Percentiles rank a stretch among this genome's conserved stretches.
phyloP scores from a whole-genome alignment of 2,888 invertebrate species.

The Drosophila melanosoma region DNA sequence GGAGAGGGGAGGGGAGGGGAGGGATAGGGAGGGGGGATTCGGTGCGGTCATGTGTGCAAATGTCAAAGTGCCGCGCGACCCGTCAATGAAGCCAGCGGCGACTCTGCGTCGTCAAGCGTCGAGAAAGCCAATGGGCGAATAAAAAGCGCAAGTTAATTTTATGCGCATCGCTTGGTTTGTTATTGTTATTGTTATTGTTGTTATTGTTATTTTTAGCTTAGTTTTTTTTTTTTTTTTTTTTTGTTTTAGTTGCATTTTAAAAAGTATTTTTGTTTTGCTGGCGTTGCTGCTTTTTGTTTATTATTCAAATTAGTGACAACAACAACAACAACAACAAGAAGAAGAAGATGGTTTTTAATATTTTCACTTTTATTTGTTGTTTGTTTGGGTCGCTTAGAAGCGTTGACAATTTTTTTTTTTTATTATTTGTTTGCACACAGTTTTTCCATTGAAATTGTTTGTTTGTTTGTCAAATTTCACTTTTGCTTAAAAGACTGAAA shows the following conservation, averaged over 20 bases:
- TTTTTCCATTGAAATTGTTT: constrained; percentile 33
- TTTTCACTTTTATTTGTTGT: constrained; percentile 59
- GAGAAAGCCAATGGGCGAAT: constrained; percentile 55
- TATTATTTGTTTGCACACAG: constrained; percentile 28
- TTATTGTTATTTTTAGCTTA: constrained; percentile 1
- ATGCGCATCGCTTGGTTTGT: constrained; percentile 43
- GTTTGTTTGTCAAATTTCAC: constrained; percentile 45
- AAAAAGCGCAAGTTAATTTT: constrained; percentile 65
- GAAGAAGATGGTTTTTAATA: constrained; percentile 40
- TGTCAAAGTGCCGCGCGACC: constrained; percentile 57
- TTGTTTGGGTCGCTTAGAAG: constrained; percentile 49
- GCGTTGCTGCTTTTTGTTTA: constrained; percentile 36
- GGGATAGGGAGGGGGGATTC: neutral
- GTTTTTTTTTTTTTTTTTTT: constrained; percentile 17
- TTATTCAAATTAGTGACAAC: constrained; percentile 58
- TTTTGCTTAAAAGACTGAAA: constrained; percentile 18
- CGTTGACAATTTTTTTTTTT: constrained; percentile 51
- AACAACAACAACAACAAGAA: constrained; percentile 18
- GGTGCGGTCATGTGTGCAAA: constrained; percentile 63
- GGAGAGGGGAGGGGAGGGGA: neutral
- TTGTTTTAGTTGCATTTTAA: constrained; percentile 26
- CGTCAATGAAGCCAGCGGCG: constrained; percentile 31
- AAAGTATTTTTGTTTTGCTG: constrained; percentile 15
- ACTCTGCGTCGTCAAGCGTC: neutral
- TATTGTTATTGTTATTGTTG: constrained; percentile 4